These are phyloP conservation scores for Ichneumoninae sp. DNA, from an alignment of 2,888 invertebrate species.

Conservation along the genomic window DNA sequence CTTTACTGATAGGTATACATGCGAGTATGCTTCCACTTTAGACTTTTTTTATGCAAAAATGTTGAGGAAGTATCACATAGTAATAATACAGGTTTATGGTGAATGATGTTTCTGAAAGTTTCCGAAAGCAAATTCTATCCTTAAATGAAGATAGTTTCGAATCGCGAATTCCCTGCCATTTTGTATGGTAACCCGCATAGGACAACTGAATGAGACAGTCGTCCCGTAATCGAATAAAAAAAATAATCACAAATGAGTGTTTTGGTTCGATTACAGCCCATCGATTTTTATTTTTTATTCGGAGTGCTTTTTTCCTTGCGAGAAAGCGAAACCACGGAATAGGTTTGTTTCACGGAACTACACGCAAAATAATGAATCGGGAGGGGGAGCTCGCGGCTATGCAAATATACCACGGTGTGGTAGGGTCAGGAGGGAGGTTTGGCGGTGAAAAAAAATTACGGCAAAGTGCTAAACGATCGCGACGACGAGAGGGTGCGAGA, in stretches of 20 bases:
- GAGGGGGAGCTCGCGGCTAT: conserved; percentile 76
- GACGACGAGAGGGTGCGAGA: conserved; percentile 69
- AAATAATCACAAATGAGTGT: conserved; percentile 78
- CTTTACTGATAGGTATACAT: conserved; percentile 71
- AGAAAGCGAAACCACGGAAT: conserved; percentile 48
- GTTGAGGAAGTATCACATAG: background rate
- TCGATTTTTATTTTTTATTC: conserved; percentile 76
- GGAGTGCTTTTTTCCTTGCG: conserved; percentile 69
- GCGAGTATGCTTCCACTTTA: conserved; percentile 21
- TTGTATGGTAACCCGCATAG: background rate
- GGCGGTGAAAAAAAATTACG: conserved; percentile 79
- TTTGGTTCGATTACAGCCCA: conserved; percentile 80
- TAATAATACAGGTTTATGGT: too few relatives aligned
- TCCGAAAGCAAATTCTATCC: too few relatives aligned
- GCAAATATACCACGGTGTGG: conserved; percentile 77
- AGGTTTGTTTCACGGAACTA: conserved; percentile 26
- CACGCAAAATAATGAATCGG: conserved; percentile 43
- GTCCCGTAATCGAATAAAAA: conserved; percentile 66
- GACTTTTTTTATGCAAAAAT: conserved; percentile 28
- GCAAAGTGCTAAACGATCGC: conserved; percentile 84
- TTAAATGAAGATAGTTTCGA: background rate
- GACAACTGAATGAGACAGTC: background rate
- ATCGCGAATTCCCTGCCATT: background rate
- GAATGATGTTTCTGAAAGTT: too few relatives aligned
- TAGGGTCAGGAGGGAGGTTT: conserved; percentile 70